Conservation (phyloP, 1,140 invertebrate genomes). For the Lucilia sericata region DNA sequence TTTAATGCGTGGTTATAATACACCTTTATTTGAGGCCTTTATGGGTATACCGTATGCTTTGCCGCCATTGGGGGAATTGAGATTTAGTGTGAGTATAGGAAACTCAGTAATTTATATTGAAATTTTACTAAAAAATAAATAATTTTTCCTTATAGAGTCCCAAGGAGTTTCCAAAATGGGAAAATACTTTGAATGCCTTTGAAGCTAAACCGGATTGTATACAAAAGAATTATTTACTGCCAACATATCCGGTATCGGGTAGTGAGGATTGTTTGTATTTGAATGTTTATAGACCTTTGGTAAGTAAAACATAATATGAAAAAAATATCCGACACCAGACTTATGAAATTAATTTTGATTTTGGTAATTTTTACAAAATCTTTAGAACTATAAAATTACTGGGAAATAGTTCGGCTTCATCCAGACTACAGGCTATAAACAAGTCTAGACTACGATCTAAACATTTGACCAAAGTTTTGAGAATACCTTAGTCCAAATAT, state of each 20-base stretch:
- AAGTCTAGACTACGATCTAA: too few species aligned
- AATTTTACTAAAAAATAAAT: background rate
- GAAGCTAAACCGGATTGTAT: conserved; percentile 58
- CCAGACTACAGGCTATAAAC: too few species aligned
- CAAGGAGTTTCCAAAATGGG: conserved; percentile 54
- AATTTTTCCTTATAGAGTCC: conserved; percentile 56
- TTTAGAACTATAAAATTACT: too few species aligned
- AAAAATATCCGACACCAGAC: too few species aligned
- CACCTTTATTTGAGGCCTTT: conserved; percentile 59
- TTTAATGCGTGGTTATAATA: conserved; percentile 56
- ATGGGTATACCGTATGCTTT: conserved; percentile 64
- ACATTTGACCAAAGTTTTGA: too few species aligned
- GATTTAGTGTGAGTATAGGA: conserved; percentile 58
- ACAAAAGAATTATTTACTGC: conserved; percentile 65
- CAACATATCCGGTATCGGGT: conserved; percentile 57
- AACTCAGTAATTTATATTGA: background rate
- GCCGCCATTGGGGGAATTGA: conserved; percentile 58
- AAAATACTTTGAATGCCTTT: conserved; percentile 57
- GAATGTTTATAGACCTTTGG: conserved; percentile 73
- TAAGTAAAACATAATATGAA: too few species aligned
- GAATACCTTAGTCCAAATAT: too few species aligned
- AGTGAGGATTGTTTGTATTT: conserved; percentile 75
- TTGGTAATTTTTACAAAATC: too few species aligned
- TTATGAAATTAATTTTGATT: too few species aligned
- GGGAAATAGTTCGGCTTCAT: too few species aligned